phyloP scores from a whole-genome alignment of 2,113 vertebrate species.

The Edolisoma coerulescens region DNA sequence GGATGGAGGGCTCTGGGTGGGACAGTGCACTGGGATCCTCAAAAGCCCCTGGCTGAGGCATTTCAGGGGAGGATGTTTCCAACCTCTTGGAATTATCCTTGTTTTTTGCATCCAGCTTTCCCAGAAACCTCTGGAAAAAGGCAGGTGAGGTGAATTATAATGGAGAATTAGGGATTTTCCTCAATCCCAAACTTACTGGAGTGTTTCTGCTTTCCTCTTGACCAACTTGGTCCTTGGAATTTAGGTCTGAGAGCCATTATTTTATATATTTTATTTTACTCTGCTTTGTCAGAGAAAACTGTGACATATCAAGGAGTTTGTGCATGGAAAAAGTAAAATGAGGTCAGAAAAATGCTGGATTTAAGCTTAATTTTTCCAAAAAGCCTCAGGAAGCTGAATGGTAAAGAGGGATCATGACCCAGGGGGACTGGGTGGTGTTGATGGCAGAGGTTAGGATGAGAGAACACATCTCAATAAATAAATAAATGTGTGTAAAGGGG shows the following conservation, averaged over 20 bases:
- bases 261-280: not conserved
- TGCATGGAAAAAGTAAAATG: not conserved
- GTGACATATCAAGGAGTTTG: fast-evolving
- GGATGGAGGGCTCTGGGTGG: not conserved
- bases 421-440: not conserved
- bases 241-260: not conserved
- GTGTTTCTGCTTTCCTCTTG: not conserved
- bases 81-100: not conserved
- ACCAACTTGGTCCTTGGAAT: not conserved
- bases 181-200: not conserved
- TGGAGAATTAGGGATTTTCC: not conserved
- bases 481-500: not conserved
- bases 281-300: not conserved
- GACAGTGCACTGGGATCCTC: not conserved
- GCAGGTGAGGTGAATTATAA: no score
- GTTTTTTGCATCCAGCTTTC: not conserved
- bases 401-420: not conserved
- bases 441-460: fast-evolving
- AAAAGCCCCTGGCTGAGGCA: not conserved
- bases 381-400: not conserved
- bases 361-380: not conserved
- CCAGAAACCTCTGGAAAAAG: not conserved
- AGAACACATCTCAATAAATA: not conserved
- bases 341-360: not conserved
- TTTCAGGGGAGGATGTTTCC: not conserved